These are phyloP conservation scores for Halichoerus grypus DNA, from an alignment of 2,113 vertebrate species.

Conservation along the genomic window DNA sequence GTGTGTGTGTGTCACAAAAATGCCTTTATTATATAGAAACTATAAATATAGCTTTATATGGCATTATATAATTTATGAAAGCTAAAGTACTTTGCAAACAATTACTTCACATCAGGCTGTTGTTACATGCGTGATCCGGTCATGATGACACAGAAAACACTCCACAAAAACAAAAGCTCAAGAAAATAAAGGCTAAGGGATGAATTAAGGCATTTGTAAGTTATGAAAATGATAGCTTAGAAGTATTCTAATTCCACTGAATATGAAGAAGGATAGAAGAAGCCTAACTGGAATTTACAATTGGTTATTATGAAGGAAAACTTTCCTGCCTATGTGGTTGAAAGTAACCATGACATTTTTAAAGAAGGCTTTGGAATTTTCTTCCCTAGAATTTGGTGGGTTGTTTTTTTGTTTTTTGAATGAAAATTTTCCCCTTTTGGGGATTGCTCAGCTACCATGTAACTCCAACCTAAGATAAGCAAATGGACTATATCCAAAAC, in stretches of 20 bases:
- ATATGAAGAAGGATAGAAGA: background rate
- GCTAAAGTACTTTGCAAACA: background rate
- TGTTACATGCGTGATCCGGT: background rate
- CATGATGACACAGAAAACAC: background rate
- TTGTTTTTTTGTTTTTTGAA: background rate
- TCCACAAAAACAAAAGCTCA: background rate
- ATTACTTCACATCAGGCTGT: background rate
- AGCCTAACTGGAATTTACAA: background rate
- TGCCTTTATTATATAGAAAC: background rate
- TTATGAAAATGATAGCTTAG: background rate
- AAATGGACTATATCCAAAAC: background rate
- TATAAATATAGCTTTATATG: background rate
- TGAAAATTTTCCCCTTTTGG: background rate
- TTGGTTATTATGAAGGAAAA: background rate
- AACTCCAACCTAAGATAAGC: background rate
- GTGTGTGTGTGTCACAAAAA: background rate
- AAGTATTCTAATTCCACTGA: background rate
- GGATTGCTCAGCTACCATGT: background rate
- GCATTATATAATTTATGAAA: background rate
- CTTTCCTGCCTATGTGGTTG: background rate
- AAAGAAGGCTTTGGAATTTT: background rate
- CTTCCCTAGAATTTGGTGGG: background rate
- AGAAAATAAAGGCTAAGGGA: background rate
- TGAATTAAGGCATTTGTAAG: background rate
- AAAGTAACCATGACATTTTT: constrained; percentile 10